Base-by-base conservation (phyloP, 2,888 invertebrate species). In the Ashinkailepas kermadecensis region DNA sequence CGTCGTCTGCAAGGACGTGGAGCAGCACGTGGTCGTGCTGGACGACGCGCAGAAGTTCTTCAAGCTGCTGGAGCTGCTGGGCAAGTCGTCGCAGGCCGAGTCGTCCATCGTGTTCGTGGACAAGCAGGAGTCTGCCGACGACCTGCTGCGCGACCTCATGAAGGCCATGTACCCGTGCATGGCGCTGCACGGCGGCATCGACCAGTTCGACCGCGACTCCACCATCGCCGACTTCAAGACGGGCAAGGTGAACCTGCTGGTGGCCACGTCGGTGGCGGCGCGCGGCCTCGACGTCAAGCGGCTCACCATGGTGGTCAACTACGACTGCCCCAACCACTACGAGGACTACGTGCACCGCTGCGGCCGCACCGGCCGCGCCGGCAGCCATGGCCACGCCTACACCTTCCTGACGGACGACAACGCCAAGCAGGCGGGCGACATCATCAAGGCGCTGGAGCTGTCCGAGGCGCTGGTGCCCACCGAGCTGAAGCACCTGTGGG, bases 301-400 rank as follows among this genome's bases (percentile, higher is more conserved):
- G 86, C 90, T 99, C 81, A 97, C 97, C 86, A 89, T 99, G 59
- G 99, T 99, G 4, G 94, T 99, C 21, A 99, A 99, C 89, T 99
- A 97, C 88, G 99, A 99, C 88, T 98, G 97, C 86, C 99, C 99
- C 0, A 99, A 99, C 88, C 99, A 99, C 88, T 99, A 99, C 87
- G 99, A 99, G 88, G 99, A 99, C 88, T 99, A 99, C 88, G 99
- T 99, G 39, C 99, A 99, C 88, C 92, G 99, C 87, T 98, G 97
- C 88, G 97, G 95, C 0, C 90, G 95, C 82, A 95, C 95, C 0
- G 95, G 95, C 1, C 59, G 59, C 15, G 59, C 59, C 11, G 59
- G 59, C 15, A 59, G 97, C 88, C 97, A 97, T 87, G 99, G 99
- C 10, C 95, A 91, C 88, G 98, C 99, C 0, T 99, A 95, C 90